Evolutionary conservation across 2,113 vertebrate species (phyloP), one percentile per base, ranked within the genome.

Genomic region (Austrofundulus limnaeus): DNA sequence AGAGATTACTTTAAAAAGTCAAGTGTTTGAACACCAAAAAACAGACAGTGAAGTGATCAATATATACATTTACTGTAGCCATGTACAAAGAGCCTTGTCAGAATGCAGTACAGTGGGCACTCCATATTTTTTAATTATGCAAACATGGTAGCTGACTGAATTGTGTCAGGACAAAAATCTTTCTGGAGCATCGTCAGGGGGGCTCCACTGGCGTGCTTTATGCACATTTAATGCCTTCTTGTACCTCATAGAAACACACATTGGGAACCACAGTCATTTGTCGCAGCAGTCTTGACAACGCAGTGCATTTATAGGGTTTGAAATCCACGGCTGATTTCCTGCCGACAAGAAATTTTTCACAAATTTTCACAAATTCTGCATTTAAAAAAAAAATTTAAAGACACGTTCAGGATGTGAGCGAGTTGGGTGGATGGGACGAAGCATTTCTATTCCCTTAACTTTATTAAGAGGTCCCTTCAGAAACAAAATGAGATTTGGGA

Each of bases 31-130:
- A 84, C 82, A 85, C 23, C 51, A 71, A 70, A 71, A 70, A 79
- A 85, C 75, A 68, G 55, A 85, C 73, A 75, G 61, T 39, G 39
- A 74, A 69, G 41, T 47, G 57, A 79, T 78, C 80, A 76, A 81
- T 78, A 88, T 89, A 77, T 86, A 85, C 82, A 90, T 70, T 81
- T 72, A 81, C 43, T 67, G 59, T 38, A 63, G 61, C 78, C n/a
- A 84, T 83, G 61, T 86, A 86, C 81, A 91, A 71, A 79, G 60
- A 82, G 74, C 21, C 53, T 58, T 39, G 58, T 80, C 63, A 72
- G 73, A 70, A 76, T 75, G 64, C 78, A 73, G 81, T 78, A 81
- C 81, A 81, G 23, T 64, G 72, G 75, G 81, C 78, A 70, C 71
- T 71, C n/a, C n/a, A n/a, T n/a, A n/a, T 66, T 61, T 42, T 28